Evolutionary conservation across 2,797 vertebrate species (phyloP).

Genomic region (Alauda arvensis): DNA sequence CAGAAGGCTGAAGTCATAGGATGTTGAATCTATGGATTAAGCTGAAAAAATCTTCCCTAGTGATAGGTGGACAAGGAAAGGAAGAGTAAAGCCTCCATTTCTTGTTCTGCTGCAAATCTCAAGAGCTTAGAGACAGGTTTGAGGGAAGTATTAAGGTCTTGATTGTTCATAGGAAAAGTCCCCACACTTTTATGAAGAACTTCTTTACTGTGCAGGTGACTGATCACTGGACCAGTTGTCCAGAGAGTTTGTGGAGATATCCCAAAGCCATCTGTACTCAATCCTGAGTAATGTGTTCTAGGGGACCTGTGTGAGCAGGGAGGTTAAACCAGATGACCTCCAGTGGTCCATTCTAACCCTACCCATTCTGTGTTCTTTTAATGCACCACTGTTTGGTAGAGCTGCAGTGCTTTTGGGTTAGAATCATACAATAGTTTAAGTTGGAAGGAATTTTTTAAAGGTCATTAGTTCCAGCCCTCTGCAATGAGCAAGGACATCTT

Average conservation of each 20-base stretch:
- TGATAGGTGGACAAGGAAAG: background rate
- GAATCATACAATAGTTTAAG: background rate
- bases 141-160: background rate
- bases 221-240: background rate
- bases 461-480: background rate
- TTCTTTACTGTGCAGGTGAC: background rate
- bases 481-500: background rate
- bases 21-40: background rate
- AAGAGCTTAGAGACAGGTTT: background rate
- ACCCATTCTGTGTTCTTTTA: background rate
- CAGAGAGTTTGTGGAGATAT: background rate
- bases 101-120: background rate
- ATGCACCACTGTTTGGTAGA: background rate
- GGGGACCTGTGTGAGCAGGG: background rate
- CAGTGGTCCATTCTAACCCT: background rate
- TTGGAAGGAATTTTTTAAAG: background rate
- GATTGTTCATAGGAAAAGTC: background rate
- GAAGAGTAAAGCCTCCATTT: background rate
- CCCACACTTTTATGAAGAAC: background rate
- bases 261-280: background rate
- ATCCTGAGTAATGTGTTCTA: fast-evolving
- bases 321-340: background rate
- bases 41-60: background rate
- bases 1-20: background rate
- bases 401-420: background rate